A percentile compares a stretch with the other conserved stretches of the same genome.
Evolutionary conservation across 2,888 invertebrate species (phyloP).

Genomic region (Patella depressa): DNA sequence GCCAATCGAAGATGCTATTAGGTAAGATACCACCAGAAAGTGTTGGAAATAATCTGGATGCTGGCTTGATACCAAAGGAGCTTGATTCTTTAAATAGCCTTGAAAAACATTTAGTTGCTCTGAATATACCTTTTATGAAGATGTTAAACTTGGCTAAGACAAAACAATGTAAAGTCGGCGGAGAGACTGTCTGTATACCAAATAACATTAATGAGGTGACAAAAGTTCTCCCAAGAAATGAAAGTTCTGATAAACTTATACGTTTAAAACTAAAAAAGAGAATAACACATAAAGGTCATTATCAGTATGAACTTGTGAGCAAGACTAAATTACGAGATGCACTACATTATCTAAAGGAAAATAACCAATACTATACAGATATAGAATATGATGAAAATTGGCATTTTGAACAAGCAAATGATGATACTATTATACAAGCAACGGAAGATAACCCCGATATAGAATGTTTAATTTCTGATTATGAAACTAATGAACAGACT

Average conservation of each 20-base stretch:
- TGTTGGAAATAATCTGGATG: neutral
- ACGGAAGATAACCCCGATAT: too few relatives aligned
- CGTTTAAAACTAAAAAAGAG: neutral
- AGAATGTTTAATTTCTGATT: too few relatives aligned
- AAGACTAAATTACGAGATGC: neutral
- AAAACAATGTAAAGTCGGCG: neutral
- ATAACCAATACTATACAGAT: neutral
- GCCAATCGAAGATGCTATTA: neutral
- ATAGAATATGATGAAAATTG: neutral
- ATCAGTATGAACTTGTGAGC: neutral
- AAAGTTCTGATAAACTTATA: neutral
- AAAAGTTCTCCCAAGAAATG: neutral
- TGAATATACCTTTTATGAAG: conserved; percentile 2
- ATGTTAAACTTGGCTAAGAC: neutral
- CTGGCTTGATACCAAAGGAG: neutral
- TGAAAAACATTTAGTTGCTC: conserved; percentile 5
- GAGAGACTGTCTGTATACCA: conserved; percentile 1
- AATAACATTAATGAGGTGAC: neutral
- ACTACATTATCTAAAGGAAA: neutral
- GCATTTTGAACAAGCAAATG: neutral
- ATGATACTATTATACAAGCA: neutral
- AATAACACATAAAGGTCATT: neutral
- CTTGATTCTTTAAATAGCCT: neutral
- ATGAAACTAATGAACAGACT: too few relatives aligned
- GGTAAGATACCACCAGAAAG: conserved; percentile 6